Conservation (phyloP, 2,888 invertebrate species). For the Ferdinandea cuprea region DNA sequence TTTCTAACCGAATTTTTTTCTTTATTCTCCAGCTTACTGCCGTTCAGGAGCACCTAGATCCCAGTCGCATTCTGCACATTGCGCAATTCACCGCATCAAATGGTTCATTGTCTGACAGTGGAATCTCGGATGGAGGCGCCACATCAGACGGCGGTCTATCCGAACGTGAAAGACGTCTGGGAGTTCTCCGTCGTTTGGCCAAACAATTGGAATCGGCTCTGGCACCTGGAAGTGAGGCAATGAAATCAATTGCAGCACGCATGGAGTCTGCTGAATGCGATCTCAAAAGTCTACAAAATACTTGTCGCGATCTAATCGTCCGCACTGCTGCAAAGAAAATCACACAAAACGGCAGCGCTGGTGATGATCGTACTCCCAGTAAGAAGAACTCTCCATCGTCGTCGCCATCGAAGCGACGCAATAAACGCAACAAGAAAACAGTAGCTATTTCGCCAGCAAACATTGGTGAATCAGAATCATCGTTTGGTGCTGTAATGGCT, state of each 20-base stretch:
- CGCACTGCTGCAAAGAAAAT: constrained; percentile 82
- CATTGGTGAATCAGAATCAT: constrained; percentile 39
- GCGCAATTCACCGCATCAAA: constrained; percentile 82
- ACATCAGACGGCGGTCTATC: constrained; percentile 87
- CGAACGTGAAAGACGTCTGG: constrained; percentile 87
- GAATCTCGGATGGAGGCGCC: constrained; percentile 90
- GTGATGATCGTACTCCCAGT: constrained; percentile 45
- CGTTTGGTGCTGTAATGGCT: constrained; percentile 44
- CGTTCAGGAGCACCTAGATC: constrained; percentile 81
- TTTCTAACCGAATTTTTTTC: not conserved
- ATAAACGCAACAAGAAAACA: constrained; percentile 63
- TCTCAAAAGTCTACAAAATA: constrained; percentile 86
- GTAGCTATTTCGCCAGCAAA: constrained; percentile 56
- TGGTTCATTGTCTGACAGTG: constrained; percentile 89
- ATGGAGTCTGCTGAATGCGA: constrained; percentile 88
- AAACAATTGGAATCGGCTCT: constrained; percentile 87
- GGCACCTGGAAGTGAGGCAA: constrained; percentile 87
- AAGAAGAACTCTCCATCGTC: constrained; percentile 73
- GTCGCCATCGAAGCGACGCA: constrained; percentile 51
- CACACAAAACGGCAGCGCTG: constrained; percentile 36
- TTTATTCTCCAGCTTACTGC: constrained; percentile 77
- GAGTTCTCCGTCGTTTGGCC: constrained; percentile 87
- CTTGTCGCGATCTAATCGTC: constrained; percentile 86
- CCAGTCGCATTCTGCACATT: constrained; percentile 81
- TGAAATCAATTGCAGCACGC: constrained; percentile 86